A percentile compares a stretch with the other conserved stretches of the same genome.
Conservation (phyloP, 2,888 invertebrate genomes). For the Temnothorax rugatulus region DNA sequence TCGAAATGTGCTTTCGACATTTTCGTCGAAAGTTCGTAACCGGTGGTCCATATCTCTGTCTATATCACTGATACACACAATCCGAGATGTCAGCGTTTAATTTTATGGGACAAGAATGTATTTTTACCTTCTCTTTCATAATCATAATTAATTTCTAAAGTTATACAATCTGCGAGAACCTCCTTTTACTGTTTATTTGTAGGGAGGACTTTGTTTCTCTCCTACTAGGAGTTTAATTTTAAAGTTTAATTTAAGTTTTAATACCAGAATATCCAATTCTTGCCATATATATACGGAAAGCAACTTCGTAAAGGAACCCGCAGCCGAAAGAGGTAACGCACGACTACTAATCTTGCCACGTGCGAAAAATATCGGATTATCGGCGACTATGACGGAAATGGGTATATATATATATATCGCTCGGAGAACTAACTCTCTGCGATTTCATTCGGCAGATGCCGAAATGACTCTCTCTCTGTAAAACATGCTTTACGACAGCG, state of each 20-base stretch:
- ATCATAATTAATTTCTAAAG: slow-evolving; percentile 43
- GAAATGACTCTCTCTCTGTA: neutral
- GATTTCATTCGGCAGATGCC: neutral
- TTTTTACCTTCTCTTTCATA: neutral
- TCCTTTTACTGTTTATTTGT: slow-evolving; percentile 28
- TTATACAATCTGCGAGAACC: neutral
- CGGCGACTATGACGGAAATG: slow-evolving; percentile 24
- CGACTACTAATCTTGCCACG: neutral
- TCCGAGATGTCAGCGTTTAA: neutral
- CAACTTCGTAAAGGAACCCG: neutral
- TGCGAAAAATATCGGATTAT: slow-evolving; percentile 31
- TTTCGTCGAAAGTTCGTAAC: neutral
- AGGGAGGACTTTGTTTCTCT: slow-evolving; percentile 16
- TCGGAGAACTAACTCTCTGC: neutral
- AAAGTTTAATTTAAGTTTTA: slow-evolving; percentile 41
- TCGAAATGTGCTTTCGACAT: neutral
- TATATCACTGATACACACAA: neutral
- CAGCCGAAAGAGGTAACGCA: neutral
- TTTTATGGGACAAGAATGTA: neutral
- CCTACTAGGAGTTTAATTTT: slow-evolving; percentile 29
- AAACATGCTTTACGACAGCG: neutral
- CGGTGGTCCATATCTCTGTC: no score
- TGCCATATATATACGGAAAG: neutral
- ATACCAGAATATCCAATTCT: slow-evolving; percentile 20
- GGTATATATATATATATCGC: neutral